These are phyloP conservation scores for Palythoa heliodiscus DNA, from an alignment of 92 coral and sea anemone genomes.

Conservation along the genomic window DNA sequence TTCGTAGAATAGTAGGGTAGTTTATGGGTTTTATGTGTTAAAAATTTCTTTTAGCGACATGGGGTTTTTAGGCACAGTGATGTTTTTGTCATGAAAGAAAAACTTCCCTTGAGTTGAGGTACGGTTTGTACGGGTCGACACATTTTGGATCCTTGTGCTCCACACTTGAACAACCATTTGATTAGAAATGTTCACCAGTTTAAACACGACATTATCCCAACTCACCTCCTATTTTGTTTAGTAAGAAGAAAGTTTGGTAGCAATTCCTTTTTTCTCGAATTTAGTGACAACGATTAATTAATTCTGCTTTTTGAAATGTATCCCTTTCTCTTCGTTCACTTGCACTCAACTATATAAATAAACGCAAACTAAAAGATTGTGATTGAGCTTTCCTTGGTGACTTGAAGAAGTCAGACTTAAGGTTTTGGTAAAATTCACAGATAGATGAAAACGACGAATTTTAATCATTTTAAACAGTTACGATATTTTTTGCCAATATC, in stretches of 20 bases:
- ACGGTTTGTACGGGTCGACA: not conserved
- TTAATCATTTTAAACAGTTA: not conserved
- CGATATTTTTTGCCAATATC: conserved; percentile 14
- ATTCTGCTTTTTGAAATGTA: not conserved
- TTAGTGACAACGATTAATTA: not conserved
- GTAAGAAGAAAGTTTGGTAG: not conserved
- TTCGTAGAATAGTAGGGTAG: not conserved
- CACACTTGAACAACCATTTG: not conserved
- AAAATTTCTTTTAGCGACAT: not conserved
- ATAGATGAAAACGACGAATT: conserved; percentile 4
- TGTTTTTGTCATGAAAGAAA: not conserved
- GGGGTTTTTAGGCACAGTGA: not conserved
- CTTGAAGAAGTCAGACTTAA: not conserved
- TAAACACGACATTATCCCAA: not conserved
- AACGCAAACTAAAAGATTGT: not conserved
- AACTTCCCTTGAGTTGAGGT: not conserved
- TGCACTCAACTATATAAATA: not conserved
- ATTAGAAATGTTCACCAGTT: not conserved
- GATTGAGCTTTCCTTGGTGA: not conserved
- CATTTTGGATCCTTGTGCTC: conserved; percentile 5
- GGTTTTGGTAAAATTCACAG: not conserved
- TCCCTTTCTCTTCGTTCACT: not conserved
- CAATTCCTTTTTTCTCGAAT: not conserved
- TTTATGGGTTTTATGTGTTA: not conserved
- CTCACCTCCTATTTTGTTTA: not conserved